These are phyloP conservation scores for Mus caroli DNA, from an alignment of 2,797 vertebrate species.

Conservation along the genomic window DNA sequence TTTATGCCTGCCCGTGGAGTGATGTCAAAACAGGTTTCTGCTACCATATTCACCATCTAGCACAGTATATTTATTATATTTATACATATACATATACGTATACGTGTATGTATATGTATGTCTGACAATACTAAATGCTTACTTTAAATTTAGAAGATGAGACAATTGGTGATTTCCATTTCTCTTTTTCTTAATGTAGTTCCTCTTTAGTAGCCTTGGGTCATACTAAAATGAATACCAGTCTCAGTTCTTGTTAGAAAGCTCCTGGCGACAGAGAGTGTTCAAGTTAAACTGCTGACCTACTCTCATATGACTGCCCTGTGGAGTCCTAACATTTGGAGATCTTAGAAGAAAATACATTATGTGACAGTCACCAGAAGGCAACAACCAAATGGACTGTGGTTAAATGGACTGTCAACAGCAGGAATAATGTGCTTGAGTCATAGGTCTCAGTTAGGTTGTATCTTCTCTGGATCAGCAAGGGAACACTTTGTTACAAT, in stretches of 20 bases:
- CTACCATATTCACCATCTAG: not conserved
- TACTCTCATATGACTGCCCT: constrained; percentile 79
- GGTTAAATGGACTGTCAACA: constrained; percentile 45
- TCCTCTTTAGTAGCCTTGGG: constrained; percentile 84
- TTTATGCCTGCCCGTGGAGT: not conserved
- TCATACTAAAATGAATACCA: constrained; percentile 82
- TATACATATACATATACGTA: too few relatives aligned
- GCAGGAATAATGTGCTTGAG: not conserved
- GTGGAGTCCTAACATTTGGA: constrained; percentile 67
- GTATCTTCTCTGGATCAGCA: not conserved
- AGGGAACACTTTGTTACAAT: not conserved
- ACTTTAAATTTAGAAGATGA: constrained; percentile 38
- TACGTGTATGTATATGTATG: too few relatives aligned
- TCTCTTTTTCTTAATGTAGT: constrained; percentile 79
- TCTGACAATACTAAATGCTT: not conserved
- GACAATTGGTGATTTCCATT: constrained; percentile 76
- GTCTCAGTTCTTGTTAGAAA: constrained; percentile 86
- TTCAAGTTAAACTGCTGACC: constrained; percentile 84
- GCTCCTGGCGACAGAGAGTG: constrained; percentile 77
- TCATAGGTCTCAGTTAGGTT: not conserved
- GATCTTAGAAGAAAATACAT: constrained; percentile 62
- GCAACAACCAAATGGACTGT: constrained; percentile 16
- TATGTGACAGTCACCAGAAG: constrained; percentile 62
- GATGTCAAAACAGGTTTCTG: not conserved
- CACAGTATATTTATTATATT: too few relatives aligned